A percentile compares a stretch with the other conserved stretches of the same genome.
Conservation (phyloP, 2,797 vertebrate species). For the Ceryle rudis region DNA sequence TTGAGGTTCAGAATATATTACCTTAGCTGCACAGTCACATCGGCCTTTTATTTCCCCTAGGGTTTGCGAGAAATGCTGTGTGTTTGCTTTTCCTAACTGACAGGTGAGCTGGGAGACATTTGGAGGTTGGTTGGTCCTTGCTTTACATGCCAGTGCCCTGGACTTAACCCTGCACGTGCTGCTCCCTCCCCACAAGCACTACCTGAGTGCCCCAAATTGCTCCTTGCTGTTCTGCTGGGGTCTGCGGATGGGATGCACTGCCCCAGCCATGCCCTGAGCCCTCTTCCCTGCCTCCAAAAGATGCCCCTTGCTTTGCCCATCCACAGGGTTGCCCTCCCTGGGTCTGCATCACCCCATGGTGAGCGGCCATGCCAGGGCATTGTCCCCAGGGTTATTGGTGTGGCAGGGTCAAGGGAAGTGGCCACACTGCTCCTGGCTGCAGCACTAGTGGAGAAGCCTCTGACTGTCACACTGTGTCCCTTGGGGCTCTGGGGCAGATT, state of each 20-base stretch:
- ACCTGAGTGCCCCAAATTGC: neutral
- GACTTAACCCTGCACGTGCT: neutral
- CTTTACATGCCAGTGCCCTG: neutral
- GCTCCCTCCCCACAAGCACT: neutral
- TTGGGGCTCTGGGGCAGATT: neutral
- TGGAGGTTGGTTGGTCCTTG: neutral
- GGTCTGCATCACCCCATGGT: rapidly evolving
- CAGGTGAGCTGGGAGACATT: neutral
- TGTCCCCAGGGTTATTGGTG: rapidly evolving
- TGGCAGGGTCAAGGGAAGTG: neutral
- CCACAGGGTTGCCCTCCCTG: rapidly evolving
- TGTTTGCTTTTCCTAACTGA: neutral
- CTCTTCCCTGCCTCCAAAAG: neutral
- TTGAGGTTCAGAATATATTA: neutral
- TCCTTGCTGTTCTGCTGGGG: neutral
- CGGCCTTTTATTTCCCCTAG: neutral
- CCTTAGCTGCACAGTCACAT: neutral
- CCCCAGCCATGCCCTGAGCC: neutral
- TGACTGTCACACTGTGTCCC: neutral
- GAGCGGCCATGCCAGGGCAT: rapidly evolving
- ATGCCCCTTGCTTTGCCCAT: neutral
- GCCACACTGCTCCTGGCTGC: neutral
- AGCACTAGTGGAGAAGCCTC: neutral
- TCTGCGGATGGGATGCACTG: neutral
- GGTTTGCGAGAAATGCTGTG: neutral